Evolutionary conservation across 2,888 invertebrate genomes (phyloP), one percentile per base, ranked within the genome.

Genomic region (Cosmopolites sordidus): DNA sequence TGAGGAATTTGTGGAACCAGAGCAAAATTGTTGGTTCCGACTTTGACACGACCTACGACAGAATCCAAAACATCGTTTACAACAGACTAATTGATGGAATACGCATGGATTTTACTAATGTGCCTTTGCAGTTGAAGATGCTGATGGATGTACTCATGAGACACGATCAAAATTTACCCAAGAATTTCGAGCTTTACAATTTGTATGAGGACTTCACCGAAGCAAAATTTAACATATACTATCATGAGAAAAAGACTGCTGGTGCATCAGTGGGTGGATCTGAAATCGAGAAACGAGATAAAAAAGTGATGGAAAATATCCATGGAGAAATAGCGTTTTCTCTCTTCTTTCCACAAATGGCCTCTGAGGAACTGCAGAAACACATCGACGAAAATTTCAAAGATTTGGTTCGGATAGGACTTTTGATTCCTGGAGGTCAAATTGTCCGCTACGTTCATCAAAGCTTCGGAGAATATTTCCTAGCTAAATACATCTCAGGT

Each of bases 51-150:
- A 16, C 11, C 11, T 40, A 4, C 5, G 11, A 16, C 8, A 40
- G 16, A 16, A 16, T 40, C 15, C 3, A 40, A 40, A 16, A 4
- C 11, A 9, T 40, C 11, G 2, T 16, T 2, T 38, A 38, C 14
- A 11, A n/a, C 3, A 33, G 33, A 33, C 11, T 40, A 14, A 12
- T 9, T 9, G n/a, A 16, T 1, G 39, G 18, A 12, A 33, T 39
- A 3, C 22, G 18, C 17, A 38, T 29, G 2, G 43, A 43, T 11
- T 55, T 55, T 16, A 51, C 17, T 15, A 22, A 44, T 18, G 43
- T 48, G 12, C 51, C 55, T 1, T 37, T 51, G 9, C 51, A 51
- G 30, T 40, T 55, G 29, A 47, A 45, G 17, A 55, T 55, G 55
- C n/a, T 51, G 18, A 37, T 39, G 2, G 55, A 55, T 43, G 12